These are phyloP conservation scores for Lasius platythorax DNA, from an alignment of 2,888 invertebrate genomes.

Conservation along the genomic window DNA sequence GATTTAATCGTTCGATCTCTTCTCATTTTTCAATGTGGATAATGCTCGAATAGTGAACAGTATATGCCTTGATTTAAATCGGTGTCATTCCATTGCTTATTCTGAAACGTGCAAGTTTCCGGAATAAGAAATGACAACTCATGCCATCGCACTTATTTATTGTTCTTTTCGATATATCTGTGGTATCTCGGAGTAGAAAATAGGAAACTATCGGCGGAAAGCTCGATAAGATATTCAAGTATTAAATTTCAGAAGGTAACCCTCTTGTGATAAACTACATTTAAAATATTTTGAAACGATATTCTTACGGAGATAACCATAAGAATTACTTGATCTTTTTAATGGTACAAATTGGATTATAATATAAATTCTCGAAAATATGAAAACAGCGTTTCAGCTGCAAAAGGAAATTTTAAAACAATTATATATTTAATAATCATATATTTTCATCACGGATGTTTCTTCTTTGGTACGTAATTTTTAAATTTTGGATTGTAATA, in stretches of 20 bases:
- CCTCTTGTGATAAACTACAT: neutral
- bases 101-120: constrained; percentile 1
- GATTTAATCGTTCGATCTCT: neutral
- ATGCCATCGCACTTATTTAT: neutral
- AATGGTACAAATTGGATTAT: neutral
- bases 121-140: neutral
- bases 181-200: neutral
- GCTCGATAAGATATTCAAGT: neutral
- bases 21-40: constrained; percentile 7
- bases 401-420: constrained; percentile 6
- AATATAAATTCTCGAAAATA: neutral
- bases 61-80: neutral
- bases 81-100: neutral
- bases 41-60: neutral
- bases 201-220: neutral
- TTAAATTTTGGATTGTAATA: constrained; percentile 6
- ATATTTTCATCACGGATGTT: constrained; percentile 6
- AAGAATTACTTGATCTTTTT: neutral
- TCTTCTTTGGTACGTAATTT: constrained; percentile 4
- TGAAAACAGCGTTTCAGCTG: neutral
- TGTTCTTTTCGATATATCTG: neutral
- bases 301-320: neutral
- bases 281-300: constrained; percentile 8
- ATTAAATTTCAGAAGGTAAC: constrained; percentile 12
- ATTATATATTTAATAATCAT: neutral